Percentiles rank a stretch among this genome's conserved stretches.
Evolutionary conservation across 2,797 vertebrate species (phyloP).

Genomic region (Caiman crocodilus): DNA sequence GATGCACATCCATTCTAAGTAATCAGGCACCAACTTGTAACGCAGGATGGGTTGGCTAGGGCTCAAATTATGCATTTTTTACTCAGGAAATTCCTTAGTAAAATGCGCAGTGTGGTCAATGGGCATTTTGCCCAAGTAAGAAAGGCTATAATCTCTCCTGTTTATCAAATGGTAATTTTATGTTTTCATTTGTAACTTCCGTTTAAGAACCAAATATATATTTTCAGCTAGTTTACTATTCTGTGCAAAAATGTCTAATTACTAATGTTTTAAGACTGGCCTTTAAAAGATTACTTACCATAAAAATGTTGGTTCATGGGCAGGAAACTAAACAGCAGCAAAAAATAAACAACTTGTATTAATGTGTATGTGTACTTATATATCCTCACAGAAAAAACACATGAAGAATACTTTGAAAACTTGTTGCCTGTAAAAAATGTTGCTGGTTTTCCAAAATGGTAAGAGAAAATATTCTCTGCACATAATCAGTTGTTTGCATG

Average conservation of each 20-base stretch:
- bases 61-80: background rate
- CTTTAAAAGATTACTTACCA: constrained; percentile 14
- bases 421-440: constrained; percentile 53
- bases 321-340: constrained; percentile 55
- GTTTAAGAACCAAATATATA: background rate
- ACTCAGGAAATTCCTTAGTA: background rate
- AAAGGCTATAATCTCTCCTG: background rate
- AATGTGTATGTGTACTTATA: background rate
- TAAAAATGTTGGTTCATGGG: constrained; percentile 41
- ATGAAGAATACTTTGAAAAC: constrained; percentile 26
- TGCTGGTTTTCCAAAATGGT: constrained; percentile 18
- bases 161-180: background rate
- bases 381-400: background rate
- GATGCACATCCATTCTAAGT: background rate
- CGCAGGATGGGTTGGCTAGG: background rate
- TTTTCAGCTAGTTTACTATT: background rate
- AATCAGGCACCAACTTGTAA: background rate
- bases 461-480: background rate
- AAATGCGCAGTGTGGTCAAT: background rate
- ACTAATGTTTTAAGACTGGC: constrained; percentile 7
- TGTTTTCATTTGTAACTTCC: background rate
- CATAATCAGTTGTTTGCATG: background rate
- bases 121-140: background rate
- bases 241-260: constrained; percentile 26
- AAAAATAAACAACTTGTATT: background rate